A percentile compares a stretch with the other conserved stretches of the same genome.
Conservation (phyloP, 2,113 vertebrate genomes). For the Neopipo cinnamomea region DNA sequence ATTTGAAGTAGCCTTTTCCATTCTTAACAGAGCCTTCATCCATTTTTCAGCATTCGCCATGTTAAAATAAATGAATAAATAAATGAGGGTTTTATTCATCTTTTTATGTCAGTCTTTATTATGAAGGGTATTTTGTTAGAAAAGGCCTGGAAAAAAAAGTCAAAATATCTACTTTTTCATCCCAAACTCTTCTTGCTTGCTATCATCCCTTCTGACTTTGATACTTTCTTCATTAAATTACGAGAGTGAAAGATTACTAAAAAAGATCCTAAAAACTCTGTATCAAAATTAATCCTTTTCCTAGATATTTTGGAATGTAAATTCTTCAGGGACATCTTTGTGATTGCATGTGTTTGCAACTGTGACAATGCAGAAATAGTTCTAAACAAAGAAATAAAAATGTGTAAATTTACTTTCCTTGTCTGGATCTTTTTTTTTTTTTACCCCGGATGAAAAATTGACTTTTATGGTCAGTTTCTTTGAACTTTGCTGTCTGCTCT, state of each 20-base stretch:
- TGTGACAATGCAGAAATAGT: not conserved
- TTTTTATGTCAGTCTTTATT: not conserved
- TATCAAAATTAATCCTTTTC: not conserved
- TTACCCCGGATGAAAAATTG: not conserved
- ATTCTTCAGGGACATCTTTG: not conserved
- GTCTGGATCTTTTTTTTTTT: not conserved
- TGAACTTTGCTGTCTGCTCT: not conserved
- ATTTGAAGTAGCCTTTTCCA: not conserved
- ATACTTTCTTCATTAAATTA: not conserved
- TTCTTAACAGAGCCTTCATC: not conserved
- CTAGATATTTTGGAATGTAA: not conserved
- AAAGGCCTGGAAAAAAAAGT: not conserved
- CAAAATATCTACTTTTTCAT: not conserved
- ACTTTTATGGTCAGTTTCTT: not conserved
- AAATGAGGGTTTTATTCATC: not conserved
- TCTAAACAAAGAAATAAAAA: not conserved
- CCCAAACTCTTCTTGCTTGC: not conserved
- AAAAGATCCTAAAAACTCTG: not conserved
- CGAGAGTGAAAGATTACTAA: not conserved
- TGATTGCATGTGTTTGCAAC: not conserved
- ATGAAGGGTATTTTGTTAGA: not conserved
- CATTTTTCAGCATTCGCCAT: not conserved
- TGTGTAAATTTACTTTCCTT: not conserved
- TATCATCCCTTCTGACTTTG: not conserved
- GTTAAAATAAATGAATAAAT: not conserved